Evolutionary conservation across 2,797 vertebrate species (phyloP), one percentile per base, ranked within the genome.

Genomic region (Hoplostethus mediterraneus): DNA sequence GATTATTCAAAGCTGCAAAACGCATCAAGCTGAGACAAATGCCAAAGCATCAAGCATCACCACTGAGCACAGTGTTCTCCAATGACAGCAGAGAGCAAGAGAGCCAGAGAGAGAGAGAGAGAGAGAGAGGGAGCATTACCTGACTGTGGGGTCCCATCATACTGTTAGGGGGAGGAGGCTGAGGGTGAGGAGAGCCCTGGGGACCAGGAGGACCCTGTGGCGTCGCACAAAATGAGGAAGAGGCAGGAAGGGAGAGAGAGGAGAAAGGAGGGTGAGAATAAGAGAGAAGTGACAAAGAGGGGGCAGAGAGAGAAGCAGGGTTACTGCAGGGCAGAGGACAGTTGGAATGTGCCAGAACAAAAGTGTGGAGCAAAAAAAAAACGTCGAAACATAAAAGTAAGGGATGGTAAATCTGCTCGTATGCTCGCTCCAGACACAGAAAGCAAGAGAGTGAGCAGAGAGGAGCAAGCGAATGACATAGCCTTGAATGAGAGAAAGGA

Each of bases 71-170:
- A 49, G 61, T 3, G 48, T 73, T 82, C 83, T 80, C 77, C 85
- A 77, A 87, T 87, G 83, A 78, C 61, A 38, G 74, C 89, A 78
- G 79, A 81, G 6, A 75, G 79, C 73, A 67, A 66, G 64, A 72
- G 64, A 58, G 47, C 16, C 30, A 10, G 25, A 10, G 56, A 28
- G 74, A 82, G 52, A 62, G 56, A 28, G 74, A 82, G 52, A 62
- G 88, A 88, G 84, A 85, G 85, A 90, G 85, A 90, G 80, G 83
- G 71, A 83, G 83, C 36, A 86, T 96, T 98, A 99, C 98, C 98
- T 99, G 98, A 96, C 97, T 97, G 94, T 99, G 97, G 91, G 97
- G 97, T 96, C 97, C 97, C 97, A 99, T 99, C 97, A 99, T 98
- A 96, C 96, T 98, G 97, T 98, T 99, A 96, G 97, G 96, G 94